Evolutionary conservation across 1,140 invertebrate species (phyloP), one percentile per base, ranked within the genome.

Genomic region (Drosophila azteca): DNA sequence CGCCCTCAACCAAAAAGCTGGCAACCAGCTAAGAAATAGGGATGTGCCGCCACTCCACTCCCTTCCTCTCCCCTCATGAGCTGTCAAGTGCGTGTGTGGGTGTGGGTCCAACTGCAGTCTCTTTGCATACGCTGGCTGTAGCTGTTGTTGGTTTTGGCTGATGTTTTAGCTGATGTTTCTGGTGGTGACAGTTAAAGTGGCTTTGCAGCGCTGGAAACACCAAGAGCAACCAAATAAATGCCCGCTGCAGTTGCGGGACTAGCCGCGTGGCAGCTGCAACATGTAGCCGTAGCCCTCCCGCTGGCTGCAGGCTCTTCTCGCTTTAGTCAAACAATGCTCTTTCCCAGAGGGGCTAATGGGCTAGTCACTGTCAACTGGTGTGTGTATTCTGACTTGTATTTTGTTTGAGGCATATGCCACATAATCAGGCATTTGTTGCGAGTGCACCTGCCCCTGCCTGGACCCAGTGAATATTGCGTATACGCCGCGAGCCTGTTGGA

Each of bases 181-280:
- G 79, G 72, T 79, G 83, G 57, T 88, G 83, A 87, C 83, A 87
- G 80, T 66, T 83, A 74, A 89, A 88, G 84, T 83, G 83, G 79
- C 65, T 69, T 76, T 22, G 15, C 29, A 13, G 13, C 35, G 35
- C 35, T 5, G 35, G 35, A 13, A 39, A 39, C 35, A 39, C 11
- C 35, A 11, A 39, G 35, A 13, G 35, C 51, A 67, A 43, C 61
- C 80, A 51, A 77, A 84, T 84, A 85, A 84, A 84, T 75, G 78
- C 74, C 76, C 35, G 31, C 59, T 62, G 78, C 54, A 55, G 31
- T 44, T 15, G 35, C 24, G 39, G 41, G 49, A 22, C 3, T 15
- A n/a, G 15, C 9, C 5, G 11, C 11, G 43, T 41, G 35, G 35
- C 13, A 11, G 39, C 3, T 39, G 5, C 15, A 41, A 9, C 26